phyloP scores from a whole-genome alignment of 1,140 invertebrate species.

The Bombus superbus region DNA sequence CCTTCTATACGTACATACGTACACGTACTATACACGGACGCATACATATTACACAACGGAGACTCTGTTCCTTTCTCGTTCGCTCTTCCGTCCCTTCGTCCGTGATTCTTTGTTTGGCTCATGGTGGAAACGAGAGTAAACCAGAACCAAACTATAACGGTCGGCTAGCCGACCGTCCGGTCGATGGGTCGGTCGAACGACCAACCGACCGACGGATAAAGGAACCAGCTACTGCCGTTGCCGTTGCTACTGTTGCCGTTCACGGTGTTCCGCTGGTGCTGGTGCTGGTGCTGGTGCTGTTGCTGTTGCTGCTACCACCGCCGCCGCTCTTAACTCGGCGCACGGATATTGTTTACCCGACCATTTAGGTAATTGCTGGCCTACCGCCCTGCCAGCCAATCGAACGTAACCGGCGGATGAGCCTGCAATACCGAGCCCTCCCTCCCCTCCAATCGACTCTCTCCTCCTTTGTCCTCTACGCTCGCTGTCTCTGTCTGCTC shows the following conservation, averaged over 20 bases:
- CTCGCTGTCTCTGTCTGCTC: neutral
- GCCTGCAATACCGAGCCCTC: slow-evolving; percentile 71
- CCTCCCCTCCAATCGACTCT: slow-evolving; percentile 6
- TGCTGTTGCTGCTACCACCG: slow-evolving; percentile 21
- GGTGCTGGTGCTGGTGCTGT: slow-evolving; percentile 12
- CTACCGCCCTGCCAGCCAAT: slow-evolving; percentile 79
- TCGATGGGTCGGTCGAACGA: slow-evolving; percentile 4
- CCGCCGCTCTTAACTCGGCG: slow-evolving; percentile 78
- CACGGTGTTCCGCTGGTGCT: slow-evolving; percentile 5
- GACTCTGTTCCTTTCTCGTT: neutral
- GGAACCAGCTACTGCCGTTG: slow-evolving; percentile 14
- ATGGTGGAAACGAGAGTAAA: slow-evolving; percentile 12
- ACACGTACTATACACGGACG: neutral
- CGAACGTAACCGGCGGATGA: slow-evolving; percentile 78
- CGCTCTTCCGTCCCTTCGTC: neutral
- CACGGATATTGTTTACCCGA: slow-evolving; percentile 82
- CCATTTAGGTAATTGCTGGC: slow-evolving; percentile 83
- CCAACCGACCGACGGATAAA: slow-evolving; percentile 37
- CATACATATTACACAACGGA: neutral
- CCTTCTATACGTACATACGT: neutral
- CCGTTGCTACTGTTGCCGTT: slow-evolving; percentile 31
- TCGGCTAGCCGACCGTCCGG: slow-evolving; percentile 16
- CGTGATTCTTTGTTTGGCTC: neutral
- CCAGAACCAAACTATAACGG: slow-evolving; percentile 40
- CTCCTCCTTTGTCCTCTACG: neutral